These are phyloP conservation scores for Charaxes varanes DNA, from an alignment of 1,140 invertebrate species.

Conservation along the genomic window DNA sequence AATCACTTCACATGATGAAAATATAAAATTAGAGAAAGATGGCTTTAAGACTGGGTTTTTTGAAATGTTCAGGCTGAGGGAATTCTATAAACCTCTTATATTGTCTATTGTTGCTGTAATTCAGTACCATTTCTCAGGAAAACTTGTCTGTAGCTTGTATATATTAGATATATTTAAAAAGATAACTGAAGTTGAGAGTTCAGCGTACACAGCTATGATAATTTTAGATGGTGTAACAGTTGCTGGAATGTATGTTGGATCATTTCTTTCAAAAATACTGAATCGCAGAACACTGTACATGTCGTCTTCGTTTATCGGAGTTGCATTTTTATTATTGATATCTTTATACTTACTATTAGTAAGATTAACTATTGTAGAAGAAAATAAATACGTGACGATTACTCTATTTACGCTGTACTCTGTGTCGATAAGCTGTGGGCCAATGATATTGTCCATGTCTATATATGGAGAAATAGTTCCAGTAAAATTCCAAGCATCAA, in stretches of 20 bases:
- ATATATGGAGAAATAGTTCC: conserved; percentile 26
- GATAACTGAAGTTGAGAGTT: conserved; percentile 17
- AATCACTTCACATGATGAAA: too few species aligned
- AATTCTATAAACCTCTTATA: conserved; percentile 26
- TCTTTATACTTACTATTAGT: conserved; percentile 26
- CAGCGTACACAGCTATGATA: conserved; percentile 30
- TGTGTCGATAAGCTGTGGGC: conserved; percentile 28
- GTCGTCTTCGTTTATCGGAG: conserved; percentile 9
- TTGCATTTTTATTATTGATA: conserved; percentile 21
- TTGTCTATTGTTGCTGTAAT: conserved; percentile 14
- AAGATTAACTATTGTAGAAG: conserved; percentile 11
- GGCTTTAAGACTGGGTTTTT: too few species aligned
- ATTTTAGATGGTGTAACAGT: conserved; percentile 33
- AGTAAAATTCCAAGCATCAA: conserved; percentile 22
- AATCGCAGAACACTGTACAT: conserved; percentile 24
- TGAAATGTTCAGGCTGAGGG: conserved; percentile 7
- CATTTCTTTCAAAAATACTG: conserved; percentile 17
- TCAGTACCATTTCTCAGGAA: conserved; percentile 24
- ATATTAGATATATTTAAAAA: conserved; percentile 33
- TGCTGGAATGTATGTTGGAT: conserved; percentile 26
- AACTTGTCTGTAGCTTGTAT: conserved; percentile 25
- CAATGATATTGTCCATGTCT: conserved; percentile 21
- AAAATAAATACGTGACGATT: conserved; percentile 20
- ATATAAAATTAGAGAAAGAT: too few species aligned
- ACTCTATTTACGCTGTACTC: conserved; percentile 22